Evolutionary conservation across 2,113 vertebrate species (phyloP).

Genomic region (Ptilonorhynchus violaceus): DNA sequence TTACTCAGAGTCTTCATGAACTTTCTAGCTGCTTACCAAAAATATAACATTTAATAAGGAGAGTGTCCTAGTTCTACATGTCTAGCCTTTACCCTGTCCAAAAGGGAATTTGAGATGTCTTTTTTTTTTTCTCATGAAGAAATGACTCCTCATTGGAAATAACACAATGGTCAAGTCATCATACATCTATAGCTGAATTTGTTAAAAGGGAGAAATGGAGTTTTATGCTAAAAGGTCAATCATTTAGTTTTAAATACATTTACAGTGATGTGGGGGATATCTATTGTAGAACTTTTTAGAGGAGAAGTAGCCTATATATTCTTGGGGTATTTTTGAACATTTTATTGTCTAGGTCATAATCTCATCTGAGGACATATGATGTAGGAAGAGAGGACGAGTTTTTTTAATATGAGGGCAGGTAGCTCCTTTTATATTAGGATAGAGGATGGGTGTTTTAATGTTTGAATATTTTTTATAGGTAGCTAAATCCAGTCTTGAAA

Average conservation of each 20-base stretch:
- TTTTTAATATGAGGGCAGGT: neutral
- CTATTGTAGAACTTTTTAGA: neutral
- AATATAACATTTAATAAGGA: neutral
- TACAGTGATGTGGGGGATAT: neutral
- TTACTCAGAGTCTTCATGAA: conserved; percentile 36
- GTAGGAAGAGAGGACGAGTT: neutral
- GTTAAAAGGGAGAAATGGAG: neutral
- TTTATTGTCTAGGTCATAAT: neutral
- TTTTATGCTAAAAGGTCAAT: neutral
- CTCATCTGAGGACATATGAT: neutral
- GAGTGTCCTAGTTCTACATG: neutral
- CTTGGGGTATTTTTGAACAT: neutral
- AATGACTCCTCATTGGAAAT: neutral
- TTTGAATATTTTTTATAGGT: neutral
- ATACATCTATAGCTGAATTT: neutral
- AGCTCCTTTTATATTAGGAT: neutral
- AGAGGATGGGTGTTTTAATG: neutral
- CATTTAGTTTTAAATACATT: neutral
- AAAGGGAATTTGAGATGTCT: neutral
- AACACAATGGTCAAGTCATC: neutral
- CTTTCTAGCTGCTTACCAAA: neutral
- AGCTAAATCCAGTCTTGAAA: neutral
- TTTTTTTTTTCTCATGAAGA: neutral
- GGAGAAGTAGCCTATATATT: neutral
- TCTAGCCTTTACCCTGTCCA: neutral